Evolutionary conservation across 2,113 vertebrate genomes (phyloP).

Genomic region (Falcunculus frontatus): DNA sequence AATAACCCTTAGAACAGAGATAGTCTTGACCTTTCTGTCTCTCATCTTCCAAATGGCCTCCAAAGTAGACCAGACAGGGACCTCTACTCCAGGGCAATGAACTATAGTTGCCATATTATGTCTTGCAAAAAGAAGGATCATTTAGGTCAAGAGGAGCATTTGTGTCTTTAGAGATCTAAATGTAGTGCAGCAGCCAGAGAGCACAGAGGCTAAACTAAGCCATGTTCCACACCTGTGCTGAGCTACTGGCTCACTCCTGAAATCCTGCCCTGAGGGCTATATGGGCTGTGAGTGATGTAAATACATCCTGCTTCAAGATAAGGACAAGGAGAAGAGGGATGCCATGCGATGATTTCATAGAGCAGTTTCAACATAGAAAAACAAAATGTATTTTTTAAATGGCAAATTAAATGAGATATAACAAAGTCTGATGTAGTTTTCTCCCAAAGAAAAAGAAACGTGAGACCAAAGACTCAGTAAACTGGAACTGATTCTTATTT

Average conservation of each 20-base stretch:
- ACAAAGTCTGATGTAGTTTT: background rate
- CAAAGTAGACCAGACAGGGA: background rate
- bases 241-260: background rate
- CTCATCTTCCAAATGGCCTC: background rate
- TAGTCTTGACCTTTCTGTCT: background rate
- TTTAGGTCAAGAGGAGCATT: background rate
- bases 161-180: background rate
- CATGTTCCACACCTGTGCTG: background rate
- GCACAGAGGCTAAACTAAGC: background rate
- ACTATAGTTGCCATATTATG: background rate
- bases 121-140: background rate
- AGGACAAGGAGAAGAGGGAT: background rate
- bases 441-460: background rate
- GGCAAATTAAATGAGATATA: background rate
- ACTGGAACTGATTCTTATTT: background rate
- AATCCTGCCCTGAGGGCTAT: background rate
- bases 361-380: background rate
- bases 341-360: background rate
- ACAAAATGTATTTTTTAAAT: background rate
- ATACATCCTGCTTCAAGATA: background rate
- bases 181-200: background rate
- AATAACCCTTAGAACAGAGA: background rate
- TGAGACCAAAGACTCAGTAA: background rate
- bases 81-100: background rate
- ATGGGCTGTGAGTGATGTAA: rapidly evolving